Evolutionary conservation across 2,888 invertebrate genomes (phyloP).

Genomic region (Calephelis perditalis): DNA sequence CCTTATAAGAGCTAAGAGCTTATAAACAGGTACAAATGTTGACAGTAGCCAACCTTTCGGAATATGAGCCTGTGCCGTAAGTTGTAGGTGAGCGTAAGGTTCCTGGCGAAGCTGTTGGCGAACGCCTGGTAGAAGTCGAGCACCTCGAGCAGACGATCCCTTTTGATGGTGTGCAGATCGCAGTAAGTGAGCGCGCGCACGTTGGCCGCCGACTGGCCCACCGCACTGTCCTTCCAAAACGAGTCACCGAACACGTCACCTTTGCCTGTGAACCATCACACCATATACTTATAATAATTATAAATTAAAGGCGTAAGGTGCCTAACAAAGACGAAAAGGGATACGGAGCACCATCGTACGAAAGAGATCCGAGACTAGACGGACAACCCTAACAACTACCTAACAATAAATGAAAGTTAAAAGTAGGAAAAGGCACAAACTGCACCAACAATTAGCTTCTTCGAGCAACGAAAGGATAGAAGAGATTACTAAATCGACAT

Average conservation of each 20-base stretch:
- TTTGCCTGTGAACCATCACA: slow-evolving; percentile 81
- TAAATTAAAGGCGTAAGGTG: too few species aligned
- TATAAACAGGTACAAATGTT: background rate
- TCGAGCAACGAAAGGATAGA: too few species aligned
- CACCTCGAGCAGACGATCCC: slow-evolving; percentile 95
- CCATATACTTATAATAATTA: too few species aligned
- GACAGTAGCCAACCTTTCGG: slow-evolving; percentile 63
- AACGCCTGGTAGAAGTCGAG: slow-evolving; percentile 99
- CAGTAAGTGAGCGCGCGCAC: slow-evolving; percentile 99
- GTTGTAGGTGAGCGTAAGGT: slow-evolving; percentile 98
- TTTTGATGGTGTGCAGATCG: slow-evolving; percentile 99
- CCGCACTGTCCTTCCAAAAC: slow-evolving; percentile 98
- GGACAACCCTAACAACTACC: too few species aligned
- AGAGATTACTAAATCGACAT: too few species aligned
- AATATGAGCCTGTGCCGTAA: slow-evolving; percentile 95
- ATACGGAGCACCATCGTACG: too few species aligned
- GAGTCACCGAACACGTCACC: slow-evolving; percentile 99
- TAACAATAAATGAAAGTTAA: too few species aligned
- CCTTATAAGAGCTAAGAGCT: too few species aligned
- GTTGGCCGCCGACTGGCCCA: slow-evolving; percentile 99
- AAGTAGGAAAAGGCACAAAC: too few species aligned
- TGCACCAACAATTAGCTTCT: too few species aligned
- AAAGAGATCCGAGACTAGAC: too few species aligned
- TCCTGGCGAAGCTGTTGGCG: slow-evolving; percentile 98
- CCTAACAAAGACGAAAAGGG: too few species aligned